Percentiles rank a stretch among this genome's conserved stretches.
These are phyloP conservation scores for Atta colombica DNA, from an alignment of 1,140 invertebrate genomes.

Conservation along the genomic window DNA sequence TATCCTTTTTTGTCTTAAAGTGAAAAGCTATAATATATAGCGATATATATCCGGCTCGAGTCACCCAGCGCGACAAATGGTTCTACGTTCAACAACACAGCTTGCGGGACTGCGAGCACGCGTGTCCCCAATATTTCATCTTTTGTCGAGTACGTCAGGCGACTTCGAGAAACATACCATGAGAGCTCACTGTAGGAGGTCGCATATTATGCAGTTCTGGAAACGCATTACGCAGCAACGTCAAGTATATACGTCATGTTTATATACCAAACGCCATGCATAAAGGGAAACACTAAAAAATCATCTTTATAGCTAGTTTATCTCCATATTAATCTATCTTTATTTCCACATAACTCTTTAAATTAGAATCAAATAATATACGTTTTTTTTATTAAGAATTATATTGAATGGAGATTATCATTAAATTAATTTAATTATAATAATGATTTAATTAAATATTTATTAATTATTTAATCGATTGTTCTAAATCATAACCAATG, in stretches of 20 bases:
- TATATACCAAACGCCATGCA: neutral
- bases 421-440: neutral
- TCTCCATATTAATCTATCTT: neutral
- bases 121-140: slow-evolving; percentile 53
- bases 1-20: slow-evolving; percentile 12
- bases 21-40: neutral
- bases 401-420: neutral
- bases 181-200: slow-evolving; percentile 42
- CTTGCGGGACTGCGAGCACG: slow-evolving; percentile 44
- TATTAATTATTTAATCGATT: neutral
- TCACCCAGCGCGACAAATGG: slow-evolving; percentile 34
- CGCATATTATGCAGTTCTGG: slow-evolving; percentile 52
- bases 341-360: neutral
- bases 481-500: neutral
- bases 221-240: slow-evolving; percentile 53
- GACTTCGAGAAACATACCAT: slow-evolving; percentile 56
- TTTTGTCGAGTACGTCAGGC: slow-evolving; percentile 47
- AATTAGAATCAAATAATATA: neutral
- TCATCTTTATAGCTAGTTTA: neutral
- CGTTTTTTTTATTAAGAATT: neutral
- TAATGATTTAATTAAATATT: neutral
- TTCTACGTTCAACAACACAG: slow-evolving; percentile 37
- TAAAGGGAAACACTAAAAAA: slow-evolving; percentile 4
- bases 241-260: slow-evolving; percentile 35
- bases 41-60: neutral